phyloP scores from a whole-genome alignment of 2,888 invertebrate species.

The Crematogaster levior region DNA sequence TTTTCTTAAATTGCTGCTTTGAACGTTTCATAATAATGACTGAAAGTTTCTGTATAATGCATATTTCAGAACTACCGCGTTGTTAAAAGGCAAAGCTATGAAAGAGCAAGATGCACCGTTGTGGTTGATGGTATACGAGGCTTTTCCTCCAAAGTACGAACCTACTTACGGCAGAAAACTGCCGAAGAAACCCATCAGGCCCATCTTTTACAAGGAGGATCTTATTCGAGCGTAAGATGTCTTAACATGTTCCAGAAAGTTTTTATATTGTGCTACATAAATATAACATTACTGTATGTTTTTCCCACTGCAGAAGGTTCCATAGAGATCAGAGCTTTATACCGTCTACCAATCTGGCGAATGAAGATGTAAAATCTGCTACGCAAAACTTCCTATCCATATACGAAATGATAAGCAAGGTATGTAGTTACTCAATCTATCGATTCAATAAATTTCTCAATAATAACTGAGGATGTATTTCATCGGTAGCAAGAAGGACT shows the following conservation, averaged over 20 bases:
- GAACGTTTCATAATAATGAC: conserved; percentile 7
- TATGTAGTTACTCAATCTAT: conserved; percentile 41
- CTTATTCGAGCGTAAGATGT: conserved; percentile 91
- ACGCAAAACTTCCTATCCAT: conserved; percentile 87
- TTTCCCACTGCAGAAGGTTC: conserved; percentile 14
- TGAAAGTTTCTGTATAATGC: conserved; percentile 42
- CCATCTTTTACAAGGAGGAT: conserved; percentile 95
- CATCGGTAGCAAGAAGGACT: conserved; percentile 64
- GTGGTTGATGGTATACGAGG: conserved; percentile 97
- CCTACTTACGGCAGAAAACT: conserved; percentile 91
- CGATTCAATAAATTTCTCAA: neutral
- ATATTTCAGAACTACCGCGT: conserved; percentile 90
- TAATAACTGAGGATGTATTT: neutral
- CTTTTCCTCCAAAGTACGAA: conserved; percentile 95
- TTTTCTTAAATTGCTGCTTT: neutral
- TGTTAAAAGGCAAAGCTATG: conserved; percentile 93
- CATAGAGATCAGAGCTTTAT: conserved; percentile 25
- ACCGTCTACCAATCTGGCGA: conserved; percentile 25
- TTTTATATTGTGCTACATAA: neutral
- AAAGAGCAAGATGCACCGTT: conserved; percentile 94
- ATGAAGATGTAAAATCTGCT: neutral
- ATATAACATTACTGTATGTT: too few relatives aligned
- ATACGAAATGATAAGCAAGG: conserved; percentile 87
- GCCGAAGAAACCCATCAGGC: conserved; percentile 88
- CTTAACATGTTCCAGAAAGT: conserved; percentile 76